Evolutionary conservation across 2,797 vertebrate genomes (phyloP).

Genomic region (Pteronotus mesoamericanus): DNA sequence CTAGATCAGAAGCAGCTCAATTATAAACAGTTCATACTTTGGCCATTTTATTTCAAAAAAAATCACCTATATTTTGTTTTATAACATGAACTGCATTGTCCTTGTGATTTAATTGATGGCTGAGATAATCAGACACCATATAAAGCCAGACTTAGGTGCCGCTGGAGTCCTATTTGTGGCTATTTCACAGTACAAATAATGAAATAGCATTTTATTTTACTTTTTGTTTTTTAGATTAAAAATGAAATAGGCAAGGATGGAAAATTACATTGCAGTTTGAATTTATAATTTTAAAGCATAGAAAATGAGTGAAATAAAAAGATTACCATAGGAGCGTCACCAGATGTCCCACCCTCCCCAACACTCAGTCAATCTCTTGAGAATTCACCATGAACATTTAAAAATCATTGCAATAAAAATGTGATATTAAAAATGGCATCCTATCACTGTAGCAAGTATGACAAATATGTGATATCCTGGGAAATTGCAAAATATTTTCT

Average conservation of each 20-base stretch:
- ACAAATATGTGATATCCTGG: not conserved
- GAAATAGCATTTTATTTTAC: not conserved
- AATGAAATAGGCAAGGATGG: not conserved
- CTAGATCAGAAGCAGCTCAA: not conserved
- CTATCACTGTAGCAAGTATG: not conserved
- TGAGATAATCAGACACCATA: not conserved
- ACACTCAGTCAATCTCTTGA: not conserved
- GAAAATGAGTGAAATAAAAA: not conserved
- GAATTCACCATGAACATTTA: not conserved
- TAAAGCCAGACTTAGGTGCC: not conserved
- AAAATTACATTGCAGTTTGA: not conserved
- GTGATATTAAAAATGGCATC: not conserved
- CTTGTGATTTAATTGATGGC: not conserved
- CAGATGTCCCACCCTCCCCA: not conserved
- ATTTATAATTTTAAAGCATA: conserved; percentile 14
- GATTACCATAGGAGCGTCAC: not conserved
- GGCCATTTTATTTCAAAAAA: not conserved
- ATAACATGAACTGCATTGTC: not conserved
- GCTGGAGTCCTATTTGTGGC: not conserved
- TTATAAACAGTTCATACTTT: not conserved
- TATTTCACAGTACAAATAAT: not conserved
- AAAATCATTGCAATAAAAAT: not conserved
- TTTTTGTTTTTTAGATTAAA: not conserved
- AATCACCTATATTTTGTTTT: conserved; percentile 30
- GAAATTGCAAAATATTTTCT: not conserved